A percentile compares a stretch with the other conserved stretches of the same genome.
phyloP scores from a whole-genome alignment of 2,888 invertebrate species.

The Chymomyza caudatula region DNA sequence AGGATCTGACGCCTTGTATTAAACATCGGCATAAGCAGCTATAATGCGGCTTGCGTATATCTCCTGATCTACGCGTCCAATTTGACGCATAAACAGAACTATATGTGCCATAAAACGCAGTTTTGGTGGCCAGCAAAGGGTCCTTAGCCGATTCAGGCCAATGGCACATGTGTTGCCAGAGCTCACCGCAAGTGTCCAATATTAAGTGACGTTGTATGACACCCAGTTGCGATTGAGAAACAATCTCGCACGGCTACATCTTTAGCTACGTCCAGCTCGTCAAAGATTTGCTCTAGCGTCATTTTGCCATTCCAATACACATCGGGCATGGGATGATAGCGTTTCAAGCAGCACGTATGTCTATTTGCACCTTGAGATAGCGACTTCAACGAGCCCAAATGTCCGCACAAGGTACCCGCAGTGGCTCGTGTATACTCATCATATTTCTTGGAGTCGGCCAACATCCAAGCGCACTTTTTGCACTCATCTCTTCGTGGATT shows the following conservation, averaged over 20 bases:
- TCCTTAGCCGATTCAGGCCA: constrained; percentile 80
- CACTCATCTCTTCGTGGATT: constrained; percentile 89
- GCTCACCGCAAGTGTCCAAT: constrained; percentile 86
- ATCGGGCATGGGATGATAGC: constrained; percentile 81
- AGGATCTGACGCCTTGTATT: constrained; percentile 85
- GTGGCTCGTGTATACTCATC: constrained; percentile 83
- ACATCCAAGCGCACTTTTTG: constrained; percentile 86
- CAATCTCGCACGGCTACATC: constrained; percentile 79
- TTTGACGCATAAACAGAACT: constrained; percentile 87
- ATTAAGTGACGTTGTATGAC: constrained; percentile 91
- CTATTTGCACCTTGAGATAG: constrained; percentile 89
- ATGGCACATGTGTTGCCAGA: constrained; percentile 85
- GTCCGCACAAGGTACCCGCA: constrained; percentile 89
- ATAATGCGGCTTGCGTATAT: constrained; percentile 87
- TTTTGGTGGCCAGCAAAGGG: too few relatives aligned
- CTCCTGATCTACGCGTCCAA: constrained; percentile 85
- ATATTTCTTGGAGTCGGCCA: constrained; percentile 79
- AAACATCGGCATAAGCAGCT: constrained; percentile 85
- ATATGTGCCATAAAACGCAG: constrained; percentile 90
- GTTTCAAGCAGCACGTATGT: constrained; percentile 82
- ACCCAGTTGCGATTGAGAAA: constrained; percentile 83
- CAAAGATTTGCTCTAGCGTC: constrained; percentile 84
- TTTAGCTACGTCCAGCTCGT: constrained; percentile 82
- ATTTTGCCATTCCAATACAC: constrained; percentile 85
- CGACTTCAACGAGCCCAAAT: constrained; percentile 86